A percentile compares a stretch with the other conserved stretches of the same genome.
Conservation (phyloP, 2,113 vertebrate species). For the Stegostoma tigrinum region DNA sequence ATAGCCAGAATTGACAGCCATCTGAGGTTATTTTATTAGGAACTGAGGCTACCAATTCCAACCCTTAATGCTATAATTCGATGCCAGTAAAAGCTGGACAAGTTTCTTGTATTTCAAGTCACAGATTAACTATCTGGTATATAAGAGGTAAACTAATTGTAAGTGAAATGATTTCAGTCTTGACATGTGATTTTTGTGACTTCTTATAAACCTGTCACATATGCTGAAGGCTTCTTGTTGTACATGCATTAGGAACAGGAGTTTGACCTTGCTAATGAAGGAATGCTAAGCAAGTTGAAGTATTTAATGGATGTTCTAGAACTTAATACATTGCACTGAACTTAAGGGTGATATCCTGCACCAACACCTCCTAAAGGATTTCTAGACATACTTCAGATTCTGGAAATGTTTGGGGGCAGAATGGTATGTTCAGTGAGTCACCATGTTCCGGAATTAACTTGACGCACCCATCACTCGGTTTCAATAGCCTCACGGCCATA, state of each 20-base stretch:
- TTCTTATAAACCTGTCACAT: background rate
- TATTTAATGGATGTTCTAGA: background rate
- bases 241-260: background rate
- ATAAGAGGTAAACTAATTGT: background rate
- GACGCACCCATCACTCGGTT: background rate
- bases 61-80: background rate
- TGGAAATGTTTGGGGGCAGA: background rate
- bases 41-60: background rate
- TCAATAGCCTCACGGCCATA: background rate
- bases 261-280: background rate
- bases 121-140: background rate
- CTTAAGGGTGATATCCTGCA: background rate
- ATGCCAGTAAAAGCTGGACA: background rate
- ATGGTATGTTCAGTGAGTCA: background rate
- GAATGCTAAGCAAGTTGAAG: background rate
- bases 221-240: background rate
- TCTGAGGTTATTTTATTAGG: background rate
- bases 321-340: background rate
- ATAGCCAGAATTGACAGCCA: background rate
- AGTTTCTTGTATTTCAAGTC: background rate
- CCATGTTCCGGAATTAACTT: background rate
- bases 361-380: background rate
- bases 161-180: background rate
- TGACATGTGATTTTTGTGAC: background rate
- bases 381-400: background rate